These are phyloP conservation scores for Achatina immaculata DNA, from an alignment of 1,140 invertebrate species.

Conservation along the genomic window DNA sequence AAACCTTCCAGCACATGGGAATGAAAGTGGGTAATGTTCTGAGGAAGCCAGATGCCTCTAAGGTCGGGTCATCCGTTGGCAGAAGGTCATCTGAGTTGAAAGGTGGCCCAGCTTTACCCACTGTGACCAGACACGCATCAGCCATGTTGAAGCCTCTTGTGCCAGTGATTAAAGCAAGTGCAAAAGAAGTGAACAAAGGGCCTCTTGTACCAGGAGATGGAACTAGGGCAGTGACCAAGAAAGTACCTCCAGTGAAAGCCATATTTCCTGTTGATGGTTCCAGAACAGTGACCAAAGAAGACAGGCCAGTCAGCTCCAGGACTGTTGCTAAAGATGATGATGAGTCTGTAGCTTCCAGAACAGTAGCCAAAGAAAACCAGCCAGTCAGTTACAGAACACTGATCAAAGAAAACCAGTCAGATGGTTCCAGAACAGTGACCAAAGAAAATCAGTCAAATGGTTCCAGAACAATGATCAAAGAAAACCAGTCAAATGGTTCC, in stretches of 20 bases:
- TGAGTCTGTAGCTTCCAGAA: neutral
- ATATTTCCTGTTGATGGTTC: neutral
- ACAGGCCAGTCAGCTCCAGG: neutral
- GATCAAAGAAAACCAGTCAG: neutral
- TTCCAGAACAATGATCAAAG: neutral
- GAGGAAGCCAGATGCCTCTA: neutral
- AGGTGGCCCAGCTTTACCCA: neutral
- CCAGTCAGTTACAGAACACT: neutral
- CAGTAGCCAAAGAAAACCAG: neutral
- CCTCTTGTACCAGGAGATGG: neutral
- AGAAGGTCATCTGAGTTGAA: neutral
- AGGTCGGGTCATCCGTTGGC: neutral
- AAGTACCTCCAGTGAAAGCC: neutral
- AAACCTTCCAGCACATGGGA: neutral
- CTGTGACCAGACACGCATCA: neutral
- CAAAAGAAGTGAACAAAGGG: neutral
- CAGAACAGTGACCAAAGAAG: neutral
- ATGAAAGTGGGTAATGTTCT: neutral
- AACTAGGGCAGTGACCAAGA: conserved; percentile 4
- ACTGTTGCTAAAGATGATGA: neutral
- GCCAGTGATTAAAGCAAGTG: neutral
- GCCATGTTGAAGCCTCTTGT: neutral
- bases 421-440: neutral
- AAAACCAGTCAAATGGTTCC: neutral
- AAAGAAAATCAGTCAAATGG: neutral